Percentiles rank a stretch among this genome's conserved stretches.
Conservation (phyloP, 92 coral and sea anemone species). For the Anthopleura xanthogrammica region DNA sequence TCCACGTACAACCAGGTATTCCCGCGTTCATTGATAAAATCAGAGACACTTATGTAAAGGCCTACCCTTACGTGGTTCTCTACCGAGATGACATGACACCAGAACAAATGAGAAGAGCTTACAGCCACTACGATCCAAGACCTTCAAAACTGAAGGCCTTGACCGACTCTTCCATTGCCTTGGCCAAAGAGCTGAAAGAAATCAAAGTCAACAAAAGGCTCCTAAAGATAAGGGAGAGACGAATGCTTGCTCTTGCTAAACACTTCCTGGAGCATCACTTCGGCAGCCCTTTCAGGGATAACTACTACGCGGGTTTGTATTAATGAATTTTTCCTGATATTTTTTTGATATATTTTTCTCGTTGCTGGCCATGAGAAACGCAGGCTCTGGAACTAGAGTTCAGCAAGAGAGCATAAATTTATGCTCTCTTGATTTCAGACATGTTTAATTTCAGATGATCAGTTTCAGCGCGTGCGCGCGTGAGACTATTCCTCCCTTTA, state of each 20-base stretch:
- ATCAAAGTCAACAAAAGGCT: conserved; percentile 30
- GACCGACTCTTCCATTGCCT: conserved; percentile 45
- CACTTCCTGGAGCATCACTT: conserved; percentile 58
- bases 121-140: conserved; percentile 44
- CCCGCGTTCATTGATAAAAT: conserved; percentile 48
- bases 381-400: too few species aligned
- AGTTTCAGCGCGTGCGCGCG: too few species aligned
- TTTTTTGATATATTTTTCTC: not conserved
- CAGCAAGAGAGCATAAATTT: too few species aligned
- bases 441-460: too few species aligned
- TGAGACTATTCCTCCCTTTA: too few species aligned
- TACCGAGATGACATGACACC: conserved; percentile 16
- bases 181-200: conserved; percentile 42
- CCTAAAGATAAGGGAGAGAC: conserved; percentile 49
- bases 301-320: conserved; percentile 57
- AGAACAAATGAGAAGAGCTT: conserved; percentile 24
- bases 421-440: too few species aligned
- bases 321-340: not conserved
- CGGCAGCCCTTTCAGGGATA: conserved; percentile 66
- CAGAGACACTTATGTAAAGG: conserved; percentile 16
- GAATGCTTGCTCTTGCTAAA: conserved; percentile 47
- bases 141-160: conserved; percentile 49
- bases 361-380: not conserved
- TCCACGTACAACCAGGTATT: conserved; percentile 44
- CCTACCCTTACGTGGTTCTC: conserved; percentile 33